Evolutionary conservation across 2,888 invertebrate species (phyloP).

Genomic region (Thysanoteuthis rhombus): DNA sequence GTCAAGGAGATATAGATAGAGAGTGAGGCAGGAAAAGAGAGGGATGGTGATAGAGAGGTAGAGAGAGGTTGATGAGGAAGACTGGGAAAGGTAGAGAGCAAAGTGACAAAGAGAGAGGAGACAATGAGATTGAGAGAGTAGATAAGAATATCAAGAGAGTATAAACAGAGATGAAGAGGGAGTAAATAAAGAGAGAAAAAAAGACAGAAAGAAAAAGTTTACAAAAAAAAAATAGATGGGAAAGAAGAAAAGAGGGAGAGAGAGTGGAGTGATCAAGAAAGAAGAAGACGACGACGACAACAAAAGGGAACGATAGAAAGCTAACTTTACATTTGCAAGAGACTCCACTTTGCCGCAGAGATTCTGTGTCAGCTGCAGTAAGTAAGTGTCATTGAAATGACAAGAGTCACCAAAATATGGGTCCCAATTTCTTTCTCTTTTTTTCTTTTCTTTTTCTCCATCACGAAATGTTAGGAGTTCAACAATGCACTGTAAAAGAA

Average conservation of each 20-base stretch:
- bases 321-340: not conserved
- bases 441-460: not conserved
- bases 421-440: not conserved
- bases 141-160: not conserved
- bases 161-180: not conserved
- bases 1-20: not conserved
- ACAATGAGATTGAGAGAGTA: not conserved
- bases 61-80: not conserved
- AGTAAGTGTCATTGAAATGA: not conserved
- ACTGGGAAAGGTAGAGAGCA: not conserved
- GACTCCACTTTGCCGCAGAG: not conserved
- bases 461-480: slow-evolving; percentile 12
- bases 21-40: not conserved
- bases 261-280: too few relatives aligned
- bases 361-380: not conserved
- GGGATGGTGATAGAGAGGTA: not conserved
- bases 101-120: not conserved
- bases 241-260: not conserved
- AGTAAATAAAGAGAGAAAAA: not conserved
- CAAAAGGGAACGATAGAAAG: not conserved
- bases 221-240: not conserved
- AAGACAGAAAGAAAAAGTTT: not conserved
- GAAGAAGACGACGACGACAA: too few relatives aligned
- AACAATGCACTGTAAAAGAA: not conserved
- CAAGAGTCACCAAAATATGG: slow-evolving; percentile 12